A percentile compares a stretch with the other conserved stretches of the same genome.
Evolutionary conservation across 1,140 invertebrate species (phyloP).

Genomic region (Mamestra configurata): DNA sequence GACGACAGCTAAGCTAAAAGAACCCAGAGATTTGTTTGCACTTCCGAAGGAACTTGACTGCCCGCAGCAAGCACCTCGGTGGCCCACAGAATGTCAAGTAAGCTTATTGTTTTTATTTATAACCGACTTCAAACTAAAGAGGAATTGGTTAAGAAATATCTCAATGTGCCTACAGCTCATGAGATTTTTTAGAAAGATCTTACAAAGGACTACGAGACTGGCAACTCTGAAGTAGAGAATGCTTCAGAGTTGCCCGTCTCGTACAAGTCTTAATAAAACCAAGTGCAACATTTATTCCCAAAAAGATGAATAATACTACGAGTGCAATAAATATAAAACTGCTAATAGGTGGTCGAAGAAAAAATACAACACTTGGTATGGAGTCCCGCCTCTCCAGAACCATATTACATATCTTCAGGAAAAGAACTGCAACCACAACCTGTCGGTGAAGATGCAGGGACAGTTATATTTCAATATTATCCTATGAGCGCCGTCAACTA

Average conservation of each 20-base stretch:
- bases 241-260: too few species aligned
- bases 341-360: conserved; percentile 93
- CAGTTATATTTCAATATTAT: conserved; percentile 95
- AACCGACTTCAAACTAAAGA: too few species aligned
- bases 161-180: too few species aligned
- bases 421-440: conserved; percentile 94
- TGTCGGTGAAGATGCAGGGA: conserved; percentile 94
- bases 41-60: conserved; percentile 91
- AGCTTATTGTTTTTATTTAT: conserved; percentile 30
- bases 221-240: too few species aligned
- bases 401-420: conserved; percentile 93
- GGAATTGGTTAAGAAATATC: too few species aligned
- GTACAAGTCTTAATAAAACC: not conserved
- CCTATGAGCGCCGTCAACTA: conserved; percentile 96
- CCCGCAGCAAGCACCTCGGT: conserved; percentile 93
- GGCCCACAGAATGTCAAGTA: conserved; percentile 96
- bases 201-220: not conserved
- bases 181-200: not conserved
- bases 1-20: conserved; percentile 90
- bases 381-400: conserved; percentile 91
- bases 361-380: conserved; percentile 93
- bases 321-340: conserved; percentile 39
- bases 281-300: not conserved
- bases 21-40: conserved; percentile 91
- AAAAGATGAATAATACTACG: not conserved